Conservation (phyloP, 2,888 invertebrate species). For the Eupithecia centaureata region DNA sequence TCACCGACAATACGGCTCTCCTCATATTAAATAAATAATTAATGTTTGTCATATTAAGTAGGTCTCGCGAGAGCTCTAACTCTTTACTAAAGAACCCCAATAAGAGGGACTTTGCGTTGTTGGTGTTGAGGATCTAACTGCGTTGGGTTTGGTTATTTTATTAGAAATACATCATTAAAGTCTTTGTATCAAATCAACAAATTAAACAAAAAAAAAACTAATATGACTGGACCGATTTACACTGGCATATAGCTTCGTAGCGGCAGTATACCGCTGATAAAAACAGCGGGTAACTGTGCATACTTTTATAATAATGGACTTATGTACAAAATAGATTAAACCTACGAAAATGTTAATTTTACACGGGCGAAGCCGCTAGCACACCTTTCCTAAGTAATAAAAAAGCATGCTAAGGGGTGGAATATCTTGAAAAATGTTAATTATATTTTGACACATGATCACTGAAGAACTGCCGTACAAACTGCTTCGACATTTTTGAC, state of each 20-base stretch:
- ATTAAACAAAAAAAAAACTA: no score
- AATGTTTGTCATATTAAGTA: slow-evolving; percentile 44
- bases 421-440: no score
- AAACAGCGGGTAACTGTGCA: no score
- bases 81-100: slow-evolving; percentile 27
- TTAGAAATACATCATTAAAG: no score
- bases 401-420: neutral
- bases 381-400: no score
- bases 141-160: neutral
- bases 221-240: no score
- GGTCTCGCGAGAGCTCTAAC: slow-evolving; percentile 31
- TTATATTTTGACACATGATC: neutral
- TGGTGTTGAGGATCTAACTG: slow-evolving; percentile 7
- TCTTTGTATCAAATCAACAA: no score
- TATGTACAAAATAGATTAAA: no score
- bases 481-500: no score
- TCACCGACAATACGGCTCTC: slow-evolving; percentile 67
- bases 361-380: neutral
- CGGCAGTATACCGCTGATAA: no score
- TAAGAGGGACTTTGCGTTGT: slow-evolving; percentile 41
- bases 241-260: no score
- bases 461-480: neutral
- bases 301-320: no score
- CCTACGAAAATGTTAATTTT: neutral
- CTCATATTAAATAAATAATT: slow-evolving; percentile 56